phyloP scores from a whole-genome alignment of 2,113 vertebrate genomes.

The Psilopsiagon aymara region DNA sequence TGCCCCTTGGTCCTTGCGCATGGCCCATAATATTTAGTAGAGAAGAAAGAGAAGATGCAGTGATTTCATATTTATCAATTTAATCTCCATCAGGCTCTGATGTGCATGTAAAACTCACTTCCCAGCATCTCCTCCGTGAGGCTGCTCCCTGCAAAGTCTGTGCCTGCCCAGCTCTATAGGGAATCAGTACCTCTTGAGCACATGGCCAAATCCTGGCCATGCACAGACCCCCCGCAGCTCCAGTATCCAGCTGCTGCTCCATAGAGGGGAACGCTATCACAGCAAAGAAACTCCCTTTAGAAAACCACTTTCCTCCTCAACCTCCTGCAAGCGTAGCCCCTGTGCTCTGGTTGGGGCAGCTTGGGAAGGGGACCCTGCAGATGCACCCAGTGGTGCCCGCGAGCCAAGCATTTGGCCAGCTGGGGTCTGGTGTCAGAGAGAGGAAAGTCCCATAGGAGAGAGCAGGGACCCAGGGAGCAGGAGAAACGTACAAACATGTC shows the following conservation, averaged over 20 bases:
- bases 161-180: not conserved
- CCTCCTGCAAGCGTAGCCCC: not conserved
- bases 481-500: not conserved
- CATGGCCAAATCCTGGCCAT: rapidly evolving
- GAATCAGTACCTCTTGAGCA: rapidly evolving
- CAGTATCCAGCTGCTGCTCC: not conserved
- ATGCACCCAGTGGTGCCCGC: rapidly evolving
- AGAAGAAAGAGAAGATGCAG: not conserved
- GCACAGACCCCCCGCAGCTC: not conserved
- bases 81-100: not conserved
- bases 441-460: not conserved
- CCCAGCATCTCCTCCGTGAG: not conserved
- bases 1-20: not conserved
- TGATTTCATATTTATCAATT: not conserved
- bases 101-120: not conserved
- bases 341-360: not conserved
- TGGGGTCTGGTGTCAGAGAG: not conserved
- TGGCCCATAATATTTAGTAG: not conserved
- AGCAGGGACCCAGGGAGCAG: not conserved
- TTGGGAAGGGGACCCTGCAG: not conserved
- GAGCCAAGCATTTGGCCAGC: rapidly evolving
- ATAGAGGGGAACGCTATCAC: rapidly evolving
- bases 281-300: not conserved
- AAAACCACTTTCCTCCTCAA: not conserved
- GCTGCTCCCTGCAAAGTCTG: not conserved